A percentile compares a stretch with the other conserved stretches of the same genome.
These are phyloP conservation scores for Morpho achilles DNA, from an alignment of 2,888 invertebrate species.

Conservation along the genomic window DNA sequence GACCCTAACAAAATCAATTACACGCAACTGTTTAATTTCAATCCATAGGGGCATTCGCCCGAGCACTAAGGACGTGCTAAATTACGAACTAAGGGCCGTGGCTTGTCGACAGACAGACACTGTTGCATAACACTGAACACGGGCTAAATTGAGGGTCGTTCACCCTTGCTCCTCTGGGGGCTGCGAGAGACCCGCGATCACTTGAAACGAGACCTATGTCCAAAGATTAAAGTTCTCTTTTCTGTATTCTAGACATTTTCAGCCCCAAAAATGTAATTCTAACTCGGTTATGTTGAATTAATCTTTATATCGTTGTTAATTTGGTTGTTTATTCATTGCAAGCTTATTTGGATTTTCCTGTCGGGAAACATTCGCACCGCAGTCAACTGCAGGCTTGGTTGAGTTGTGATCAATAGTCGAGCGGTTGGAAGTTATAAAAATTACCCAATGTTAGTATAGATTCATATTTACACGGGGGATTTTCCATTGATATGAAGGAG, in stretches of 20 bases:
- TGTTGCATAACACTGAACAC: constrained; percentile 44
- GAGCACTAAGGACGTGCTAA: constrained; percentile 10
- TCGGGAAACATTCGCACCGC: constrained; percentile 33
- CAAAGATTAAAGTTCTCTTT: constrained; percentile 23
- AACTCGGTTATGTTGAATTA: constrained; percentile 1
- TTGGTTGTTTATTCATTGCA: constrained; percentile 28
- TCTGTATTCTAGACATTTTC: not conserved
- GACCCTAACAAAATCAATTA: constrained; percentile 4
- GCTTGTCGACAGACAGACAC: constrained; percentile 38
- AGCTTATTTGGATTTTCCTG: constrained; percentile 10
- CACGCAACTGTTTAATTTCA: not conserved
- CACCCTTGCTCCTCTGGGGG: constrained; percentile 34
- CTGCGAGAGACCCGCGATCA: not conserved
- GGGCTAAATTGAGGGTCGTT: constrained; percentile 45
- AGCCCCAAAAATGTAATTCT: constrained; percentile 1
- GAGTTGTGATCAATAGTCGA: constrained; percentile 4
- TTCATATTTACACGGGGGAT: no score
- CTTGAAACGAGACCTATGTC: constrained; percentile 24
- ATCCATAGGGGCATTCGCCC: constrained; percentile 1
- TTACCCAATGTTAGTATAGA: no score
- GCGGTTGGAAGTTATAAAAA: not conserved
- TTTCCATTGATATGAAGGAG: no score
- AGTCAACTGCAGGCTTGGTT: not conserved
- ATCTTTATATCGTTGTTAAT: constrained; percentile 7
- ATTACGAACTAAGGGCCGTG: not conserved